Evolutionary conservation across 2,113 vertebrate genomes (phyloP), one percentile per base, ranked within the genome.

Genomic region (Rhea pennata): DNA sequence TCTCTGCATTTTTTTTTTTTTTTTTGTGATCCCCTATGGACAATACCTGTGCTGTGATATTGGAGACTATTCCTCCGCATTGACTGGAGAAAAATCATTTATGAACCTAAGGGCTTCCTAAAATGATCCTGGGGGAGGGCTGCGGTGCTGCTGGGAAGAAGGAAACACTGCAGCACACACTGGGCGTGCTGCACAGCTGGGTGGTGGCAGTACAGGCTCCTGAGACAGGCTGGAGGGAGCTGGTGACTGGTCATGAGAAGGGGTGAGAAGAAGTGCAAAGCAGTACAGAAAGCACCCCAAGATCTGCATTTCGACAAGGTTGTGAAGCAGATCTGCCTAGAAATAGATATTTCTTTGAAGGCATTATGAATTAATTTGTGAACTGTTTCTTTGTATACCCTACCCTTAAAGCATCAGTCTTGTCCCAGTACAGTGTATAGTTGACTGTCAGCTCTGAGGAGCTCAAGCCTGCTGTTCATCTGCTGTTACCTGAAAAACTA

Each of bases 251-350:
- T 67, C 48, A 2, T n/a, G 33, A 50, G 21, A 17, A 65, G 64
- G 12, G 27, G 29, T 40, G 66, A 19, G 40, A 56, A 5, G 13
- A 74, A 70, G 33, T 42, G 10, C 40, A 58, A 0, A 0, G 17
- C n/a, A 11, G 20, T 15, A 12, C 21, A 21, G 53, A 53, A 74
- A 66, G 48, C 20, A 59, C 10, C 26, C 33, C 33, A 39, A 33
- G 69, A 39, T 59, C 12, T 33, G 71, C 51, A 7, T 10, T 6
- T 12, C 10, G 5, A 10, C 7, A 17, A 44, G 21, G 23, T 12
- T 5, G 64, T 72, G 72, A 15, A 31, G 58, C 17, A 73, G 39
- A 24, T 42, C 88, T 86, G 44, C 50, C 50, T 39, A 14, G 54
- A 40, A 10, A 6, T 0, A 0, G 17, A 16, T 24, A 27, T 87